phyloP scores from a whole-genome alignment of 2,113 vertebrate genomes.

The Excalfactoria chinensis region DNA sequence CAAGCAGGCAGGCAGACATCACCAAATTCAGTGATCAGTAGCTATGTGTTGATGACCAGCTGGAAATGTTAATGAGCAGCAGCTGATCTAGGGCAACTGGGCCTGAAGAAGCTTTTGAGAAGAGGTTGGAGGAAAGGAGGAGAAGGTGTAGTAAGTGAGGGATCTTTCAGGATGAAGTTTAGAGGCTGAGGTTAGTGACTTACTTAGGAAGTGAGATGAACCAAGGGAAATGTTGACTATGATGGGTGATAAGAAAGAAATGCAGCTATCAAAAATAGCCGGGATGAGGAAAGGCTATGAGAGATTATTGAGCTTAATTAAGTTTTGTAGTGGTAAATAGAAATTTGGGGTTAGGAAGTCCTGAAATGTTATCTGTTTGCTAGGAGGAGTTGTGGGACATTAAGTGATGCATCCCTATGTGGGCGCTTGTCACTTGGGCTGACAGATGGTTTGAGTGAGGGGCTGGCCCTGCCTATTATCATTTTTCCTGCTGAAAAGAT shows the following conservation, averaged over 20 bases:
- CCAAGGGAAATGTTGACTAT: not conserved
- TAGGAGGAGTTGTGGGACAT: not conserved
- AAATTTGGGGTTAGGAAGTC: not conserved
- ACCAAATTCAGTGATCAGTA: not conserved
- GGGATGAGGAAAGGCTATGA: not conserved
- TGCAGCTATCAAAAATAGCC: not conserved
- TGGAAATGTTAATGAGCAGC: not conserved
- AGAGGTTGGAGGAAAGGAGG: not conserved
- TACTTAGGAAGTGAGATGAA: not conserved
- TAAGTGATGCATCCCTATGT: not conserved
- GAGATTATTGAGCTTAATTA: rapidly evolving
- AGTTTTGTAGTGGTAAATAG: not conserved
- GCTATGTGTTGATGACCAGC: not conserved
- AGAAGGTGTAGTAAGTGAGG: not conserved
- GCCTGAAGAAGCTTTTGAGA: not conserved
- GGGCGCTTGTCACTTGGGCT: not conserved
- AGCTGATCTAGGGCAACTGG: not conserved
- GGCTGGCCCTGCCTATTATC: not conserved
- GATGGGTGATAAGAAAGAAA: not conserved
- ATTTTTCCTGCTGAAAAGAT: not conserved
- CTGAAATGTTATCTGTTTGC: not conserved
- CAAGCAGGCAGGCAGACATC: not conserved
- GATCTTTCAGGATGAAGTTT: not conserved
- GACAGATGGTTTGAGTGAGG: not conserved
- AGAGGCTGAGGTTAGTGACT: not conserved